Percentiles rank a stretch among this genome's conserved stretches.
Conservation (phyloP, 2,888 invertebrate species). For the Scaptodrosophila latifasciaeformis region DNA sequence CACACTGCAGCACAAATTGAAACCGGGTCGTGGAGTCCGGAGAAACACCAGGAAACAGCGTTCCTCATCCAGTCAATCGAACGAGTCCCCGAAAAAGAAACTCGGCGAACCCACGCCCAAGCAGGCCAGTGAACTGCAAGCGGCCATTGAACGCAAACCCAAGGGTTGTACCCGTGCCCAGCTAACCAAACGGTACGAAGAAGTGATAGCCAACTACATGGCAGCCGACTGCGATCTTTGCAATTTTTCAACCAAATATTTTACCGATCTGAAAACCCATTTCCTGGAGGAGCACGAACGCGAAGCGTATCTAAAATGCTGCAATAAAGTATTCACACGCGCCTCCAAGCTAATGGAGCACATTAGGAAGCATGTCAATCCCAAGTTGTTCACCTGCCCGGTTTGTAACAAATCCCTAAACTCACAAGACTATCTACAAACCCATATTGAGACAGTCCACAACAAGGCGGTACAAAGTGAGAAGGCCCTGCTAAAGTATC, state of each 20-base stretch:
- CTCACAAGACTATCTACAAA: conserved; percentile 54
- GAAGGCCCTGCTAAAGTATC: conserved; percentile 48
- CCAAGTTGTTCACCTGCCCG: conserved; percentile 59
- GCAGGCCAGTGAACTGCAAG: conserved; percentile 41
- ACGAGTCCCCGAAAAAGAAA: not conserved
- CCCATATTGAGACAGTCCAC: conserved; percentile 58
- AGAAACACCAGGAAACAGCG: too few relatives aligned
- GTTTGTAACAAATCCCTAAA: conserved; percentile 57
- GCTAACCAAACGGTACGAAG: conserved; percentile 52
- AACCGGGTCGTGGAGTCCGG: too few relatives aligned
- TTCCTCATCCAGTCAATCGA: too few relatives aligned
- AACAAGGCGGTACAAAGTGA: conserved; percentile 48
- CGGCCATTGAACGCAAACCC: conserved; percentile 47
- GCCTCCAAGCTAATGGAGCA: conserved; percentile 63
- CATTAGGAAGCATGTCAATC: conserved; percentile 66
- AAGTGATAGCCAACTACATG: conserved; percentile 60
- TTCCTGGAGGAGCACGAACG: conserved; percentile 59
- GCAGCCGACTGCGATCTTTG: conserved; percentile 66
- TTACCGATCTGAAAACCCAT: conserved; percentile 59
- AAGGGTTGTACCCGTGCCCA: conserved; percentile 58
- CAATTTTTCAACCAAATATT: conserved; percentile 49
- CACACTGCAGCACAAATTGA: too few relatives aligned
- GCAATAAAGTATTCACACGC: conserved; percentile 57
- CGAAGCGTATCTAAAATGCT: conserved; percentile 65
- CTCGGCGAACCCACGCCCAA: conserved; percentile 8